Evolutionary conservation across 1,140 invertebrate genomes (phyloP).

Genomic region (Anoplolepis gracilipes): DNA sequence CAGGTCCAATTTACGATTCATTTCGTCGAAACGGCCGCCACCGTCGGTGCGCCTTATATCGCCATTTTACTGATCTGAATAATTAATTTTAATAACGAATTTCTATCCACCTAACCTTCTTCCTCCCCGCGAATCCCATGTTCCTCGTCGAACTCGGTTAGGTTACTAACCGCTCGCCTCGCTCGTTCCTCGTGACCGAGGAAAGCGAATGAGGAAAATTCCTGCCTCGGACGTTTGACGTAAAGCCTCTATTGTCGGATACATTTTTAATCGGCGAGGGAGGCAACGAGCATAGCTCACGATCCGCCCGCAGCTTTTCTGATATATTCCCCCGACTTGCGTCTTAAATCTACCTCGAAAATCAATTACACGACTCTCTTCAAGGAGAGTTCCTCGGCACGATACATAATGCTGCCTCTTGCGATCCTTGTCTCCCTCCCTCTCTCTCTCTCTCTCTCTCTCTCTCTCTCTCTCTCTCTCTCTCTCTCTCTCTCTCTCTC

Average conservation of each 20-base stretch:
- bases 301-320: conserved; percentile 53
- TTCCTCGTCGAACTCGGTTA: conserved; percentile 61
- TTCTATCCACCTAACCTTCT: conserved; percentile 74
- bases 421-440: background rate
- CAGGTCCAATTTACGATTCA: conserved; percentile 85
- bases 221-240: conserved; percentile 77
- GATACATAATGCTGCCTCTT: conserved; percentile 42
- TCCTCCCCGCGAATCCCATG: conserved; percentile 57
- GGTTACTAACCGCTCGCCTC: conserved; percentile 61
- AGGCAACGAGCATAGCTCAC: conserved; percentile 42
- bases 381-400: conserved; percentile 32
- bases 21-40: conserved; percentile 82
- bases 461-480: too few relatives aligned
- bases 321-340: background rate
- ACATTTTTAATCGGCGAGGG: conserved; percentile 74
- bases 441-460: too few relatives aligned
- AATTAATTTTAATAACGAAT: conserved; percentile 85
- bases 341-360: conserved; percentile 14
- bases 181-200: conserved; percentile 38
- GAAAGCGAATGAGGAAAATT: conserved; percentile 43
- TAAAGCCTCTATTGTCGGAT: conserved; percentile 77
- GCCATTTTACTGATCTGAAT: conserved; percentile 84
- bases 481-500: too few relatives aligned
- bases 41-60: conserved; percentile 81
- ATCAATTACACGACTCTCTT: conserved; percentile 58